Evolutionary conservation across 2,888 invertebrate genomes (phyloP).

Genomic region (Lutraria lutraria): DNA sequence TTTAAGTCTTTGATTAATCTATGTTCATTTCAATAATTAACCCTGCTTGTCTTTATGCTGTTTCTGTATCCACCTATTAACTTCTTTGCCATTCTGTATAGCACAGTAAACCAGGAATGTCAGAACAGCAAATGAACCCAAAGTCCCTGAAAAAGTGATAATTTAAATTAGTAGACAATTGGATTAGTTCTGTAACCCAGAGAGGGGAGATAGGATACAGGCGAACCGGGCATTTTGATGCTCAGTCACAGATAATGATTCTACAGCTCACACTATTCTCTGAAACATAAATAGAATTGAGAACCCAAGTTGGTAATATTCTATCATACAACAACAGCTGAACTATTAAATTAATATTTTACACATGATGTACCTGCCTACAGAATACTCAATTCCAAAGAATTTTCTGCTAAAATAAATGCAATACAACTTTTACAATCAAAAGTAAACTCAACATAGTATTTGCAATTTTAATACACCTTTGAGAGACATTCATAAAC

Average conservation of each 20-base stretch:
- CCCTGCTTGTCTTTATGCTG: slow-evolving; percentile 41
- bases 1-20: slow-evolving; percentile 39
- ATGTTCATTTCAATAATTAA: slow-evolving; percentile 60
- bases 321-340: too few species aligned
- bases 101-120: slow-evolving; percentile 72
- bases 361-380: too few species aligned
- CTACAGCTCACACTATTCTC: not conserved
- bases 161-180: not conserved
- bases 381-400: too few species aligned
- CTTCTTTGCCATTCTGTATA: slow-evolving; percentile 74
- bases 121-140: slow-evolving; percentile 62
- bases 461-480: too few species aligned
- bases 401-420: too few species aligned
- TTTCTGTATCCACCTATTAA: slow-evolving; percentile 58
- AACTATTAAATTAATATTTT: too few species aligned
- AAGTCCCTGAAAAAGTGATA: slow-evolving; percentile 61
- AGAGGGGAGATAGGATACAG: too few species aligned
- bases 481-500: too few species aligned
- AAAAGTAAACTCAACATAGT: too few species aligned
- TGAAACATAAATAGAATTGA: slow-evolving; percentile 7
- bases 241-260: too few species aligned
- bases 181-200: not conserved
- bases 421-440: too few species aligned
- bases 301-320: too few species aligned
- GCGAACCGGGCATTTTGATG: not conserved